Conservation (phyloP, 2,113 vertebrate genomes). For the Atlantisia rogersi region DNA sequence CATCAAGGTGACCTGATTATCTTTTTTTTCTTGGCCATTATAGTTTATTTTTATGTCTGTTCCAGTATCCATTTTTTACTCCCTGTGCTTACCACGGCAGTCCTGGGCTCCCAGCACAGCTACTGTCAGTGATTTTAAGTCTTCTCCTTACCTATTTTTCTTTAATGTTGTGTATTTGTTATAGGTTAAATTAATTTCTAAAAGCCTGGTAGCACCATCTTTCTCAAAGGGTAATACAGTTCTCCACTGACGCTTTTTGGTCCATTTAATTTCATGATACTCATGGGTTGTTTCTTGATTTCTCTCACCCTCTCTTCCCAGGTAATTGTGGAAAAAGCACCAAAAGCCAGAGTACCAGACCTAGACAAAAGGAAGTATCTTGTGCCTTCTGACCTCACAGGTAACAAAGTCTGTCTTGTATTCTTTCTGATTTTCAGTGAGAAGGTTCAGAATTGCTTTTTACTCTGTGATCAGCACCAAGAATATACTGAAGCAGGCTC, state of each 20-base stretch:
- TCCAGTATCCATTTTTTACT: background rate
- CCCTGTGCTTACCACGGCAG: background rate
- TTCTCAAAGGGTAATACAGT: background rate
- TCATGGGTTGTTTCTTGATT: background rate
- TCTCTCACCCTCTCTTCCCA: slow-evolving; percentile 43
- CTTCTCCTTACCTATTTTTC: background rate
- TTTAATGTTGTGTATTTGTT: background rate
- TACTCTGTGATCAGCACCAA: background rate
- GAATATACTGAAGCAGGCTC: background rate
- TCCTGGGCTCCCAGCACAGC: background rate
- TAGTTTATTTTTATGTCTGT: slow-evolving; percentile 38
- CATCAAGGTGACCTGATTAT: slow-evolving; percentile 36
- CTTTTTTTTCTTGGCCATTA: background rate
- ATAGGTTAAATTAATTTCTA: background rate
- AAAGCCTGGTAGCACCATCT: background rate
- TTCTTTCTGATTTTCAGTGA: background rate
- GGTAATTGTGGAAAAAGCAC: slow-evolving; percentile 95
- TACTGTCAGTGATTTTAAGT: background rate
- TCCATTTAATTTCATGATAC: background rate
- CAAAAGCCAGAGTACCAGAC: slow-evolving; percentile 93
- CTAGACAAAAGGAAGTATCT: slow-evolving; percentile 98
- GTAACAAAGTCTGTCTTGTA: slow-evolving; percentile 65
- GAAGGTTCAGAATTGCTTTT: background rate
- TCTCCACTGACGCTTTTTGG: background rate
- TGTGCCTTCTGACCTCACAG: slow-evolving; percentile 96